Conservation (phyloP, 2,888 invertebrate species). For the Muschampia plurimacula region DNA sequence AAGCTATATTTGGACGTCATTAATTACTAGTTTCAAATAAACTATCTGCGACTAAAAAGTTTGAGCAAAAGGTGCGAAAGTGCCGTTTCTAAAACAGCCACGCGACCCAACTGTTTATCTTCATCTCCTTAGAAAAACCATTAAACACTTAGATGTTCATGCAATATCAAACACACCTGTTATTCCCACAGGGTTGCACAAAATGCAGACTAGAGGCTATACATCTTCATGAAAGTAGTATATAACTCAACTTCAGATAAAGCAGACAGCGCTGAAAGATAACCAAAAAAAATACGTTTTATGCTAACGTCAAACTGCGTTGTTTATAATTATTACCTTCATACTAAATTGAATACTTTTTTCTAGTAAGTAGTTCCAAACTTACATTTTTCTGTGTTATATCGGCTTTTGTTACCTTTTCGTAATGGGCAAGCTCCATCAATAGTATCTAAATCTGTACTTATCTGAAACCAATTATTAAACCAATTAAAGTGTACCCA, state of each 20-base stretch:
- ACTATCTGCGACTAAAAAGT: background rate
- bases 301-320: no score
- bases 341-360: no score
- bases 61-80: no score
- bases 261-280: slow-evolving; percentile 24
- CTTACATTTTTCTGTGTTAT: no score
- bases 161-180: slow-evolving; percentile 37
- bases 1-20: no score
- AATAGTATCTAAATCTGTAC: background rate
- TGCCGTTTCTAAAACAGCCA: slow-evolving; percentile 1
- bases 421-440: no score
- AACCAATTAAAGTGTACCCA: no score
- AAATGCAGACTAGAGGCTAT: slow-evolving; percentile 28
- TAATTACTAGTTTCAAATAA: no score
- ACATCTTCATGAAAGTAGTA: slow-evolving; percentile 35
- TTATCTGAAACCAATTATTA: no score
- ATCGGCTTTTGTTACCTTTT: no score
- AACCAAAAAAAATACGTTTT: slow-evolving; percentile 4
- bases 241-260: slow-evolving; percentile 24
- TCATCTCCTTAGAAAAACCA: slow-evolving; percentile 38
- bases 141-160: slow-evolving; percentile 32
- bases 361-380: no score
- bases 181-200: slow-evolving; percentile 37
- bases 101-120: slow-evolving; percentile 29
- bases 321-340: no score